phyloP scores from a whole-genome alignment of 53 echinoderm and acorn worm species.

The Echinometra lucunter region DNA sequence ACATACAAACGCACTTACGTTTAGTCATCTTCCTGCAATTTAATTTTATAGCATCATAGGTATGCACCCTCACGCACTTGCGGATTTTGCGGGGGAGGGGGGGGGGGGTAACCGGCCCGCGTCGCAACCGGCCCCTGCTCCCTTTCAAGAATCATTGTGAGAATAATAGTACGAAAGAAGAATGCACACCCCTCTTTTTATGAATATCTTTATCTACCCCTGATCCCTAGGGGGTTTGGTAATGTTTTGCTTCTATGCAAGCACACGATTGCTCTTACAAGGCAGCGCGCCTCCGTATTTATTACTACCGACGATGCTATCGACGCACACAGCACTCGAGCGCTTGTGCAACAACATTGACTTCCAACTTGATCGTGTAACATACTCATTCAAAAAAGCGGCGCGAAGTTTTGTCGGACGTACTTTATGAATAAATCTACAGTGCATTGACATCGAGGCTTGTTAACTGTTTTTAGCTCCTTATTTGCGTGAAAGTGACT shows the following conservation, averaged over 20 bases:
- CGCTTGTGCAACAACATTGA: not conserved
- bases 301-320: not conserved
- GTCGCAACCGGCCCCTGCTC: no score
- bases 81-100: no score
- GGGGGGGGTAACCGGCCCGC: no score
- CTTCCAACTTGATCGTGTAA: not conserved
- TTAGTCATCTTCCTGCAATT: no score
- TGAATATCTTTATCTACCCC: no score
- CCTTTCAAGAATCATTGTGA: no score
- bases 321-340: not conserved
- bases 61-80: no score
- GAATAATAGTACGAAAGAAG: no score
- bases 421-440: not conserved
- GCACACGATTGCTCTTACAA: not conserved
- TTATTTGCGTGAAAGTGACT: not conserved
- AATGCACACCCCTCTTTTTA: no score
- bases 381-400: not conserved
- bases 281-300: slow-evolving; percentile 25
- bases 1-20: no score
- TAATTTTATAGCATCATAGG: no score
- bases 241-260: not conserved
- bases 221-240: no score
- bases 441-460: not conserved
- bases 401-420: not conserved
- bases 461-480: not conserved